Percentiles rank a stretch among this genome's conserved stretches.
Evolutionary conservation across 1,140 invertebrate genomes (phyloP).

Genomic region (Neodiprion lecontei): DNA sequence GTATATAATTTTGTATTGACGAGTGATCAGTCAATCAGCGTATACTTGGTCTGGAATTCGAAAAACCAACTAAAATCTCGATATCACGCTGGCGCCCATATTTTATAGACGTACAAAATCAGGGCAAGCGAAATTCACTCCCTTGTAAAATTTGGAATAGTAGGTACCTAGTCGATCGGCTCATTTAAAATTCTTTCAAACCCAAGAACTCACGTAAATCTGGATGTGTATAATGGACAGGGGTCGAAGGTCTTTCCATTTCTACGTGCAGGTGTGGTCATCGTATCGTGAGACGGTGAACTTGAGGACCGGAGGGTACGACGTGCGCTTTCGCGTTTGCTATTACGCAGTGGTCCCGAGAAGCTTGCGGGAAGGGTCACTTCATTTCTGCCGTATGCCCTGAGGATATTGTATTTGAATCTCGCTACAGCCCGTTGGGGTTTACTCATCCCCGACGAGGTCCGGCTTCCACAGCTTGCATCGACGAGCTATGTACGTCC

Average conservation of each 20-base stretch:
- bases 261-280: background rate
- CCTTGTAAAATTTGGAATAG: too few relatives aligned
- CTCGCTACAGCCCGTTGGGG: constrained; percentile 25
- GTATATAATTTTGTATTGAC: too few relatives aligned
- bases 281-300: background rate
- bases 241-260: background rate
- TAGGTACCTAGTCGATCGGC: background rate
- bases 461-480: background rate
- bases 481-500: background rate
- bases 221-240: background rate
- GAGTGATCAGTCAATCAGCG: too few relatives aligned
- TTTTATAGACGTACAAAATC: too few relatives aligned
- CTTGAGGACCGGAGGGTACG: background rate
- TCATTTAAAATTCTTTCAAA: background rate
- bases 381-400: constrained; percentile 31
- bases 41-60: too few relatives aligned
- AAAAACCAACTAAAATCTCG: too few relatives aligned
- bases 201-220: background rate
- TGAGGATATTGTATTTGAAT: constrained; percentile 45
- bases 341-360: background rate
- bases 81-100: too few relatives aligned
- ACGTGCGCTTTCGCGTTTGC: background rate
- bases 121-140: too few relatives aligned
- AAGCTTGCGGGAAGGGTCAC: constrained; percentile 17
- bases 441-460: background rate